Evolutionary conservation across 2,888 invertebrate species (phyloP), one percentile per base, ranked within the genome.

Genomic region (Epinotia brunnichana): DNA sequence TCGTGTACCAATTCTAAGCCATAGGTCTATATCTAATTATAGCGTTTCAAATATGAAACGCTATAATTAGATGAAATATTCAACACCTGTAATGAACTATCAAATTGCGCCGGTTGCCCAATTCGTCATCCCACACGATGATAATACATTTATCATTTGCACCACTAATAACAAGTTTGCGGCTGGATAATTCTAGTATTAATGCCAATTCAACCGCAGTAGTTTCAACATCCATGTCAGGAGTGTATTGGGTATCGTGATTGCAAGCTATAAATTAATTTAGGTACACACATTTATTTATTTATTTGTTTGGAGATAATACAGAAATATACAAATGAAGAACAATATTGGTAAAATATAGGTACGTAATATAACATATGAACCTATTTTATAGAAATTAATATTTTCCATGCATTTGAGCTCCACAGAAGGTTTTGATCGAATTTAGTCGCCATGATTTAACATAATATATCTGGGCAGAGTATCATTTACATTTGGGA

Each of bases 71-170:
- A 24, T 66, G 21, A n/a, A 56, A 54, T 41, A 51, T 69, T 53
- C 21, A 51, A 39, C 17, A 66, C 41, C 41, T 59, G 29, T 29
- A 24, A 48, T 67, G 64, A 54, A 64, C 19, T 51, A 71, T 61
- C 35, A 61, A 35, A 59, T 53, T 19, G 61, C 56, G 21, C 35
- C 7, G 66, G 61, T 67, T 72, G 21, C 54, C 44, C 19, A 62
- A 67, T 68, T 69, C 39, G 11, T 61, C 29, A 56, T 68, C 67
- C 56, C 72, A 61, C 72, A 72, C 67, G 41, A 41, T 44, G 48
- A 61, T 72, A 67, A 62, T 72, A 68, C 51, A 63, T 56, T 56
- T 62, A 68, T 67, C 71, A 72, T 62, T 72, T 72, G 56, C 61
- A 29, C 66, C 53, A 44, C 71, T 67, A 71, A 71, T 56, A 62